phyloP scores from a whole-genome alignment of 1,140 invertebrate genomes.

The Brachionus rubens region DNA sequence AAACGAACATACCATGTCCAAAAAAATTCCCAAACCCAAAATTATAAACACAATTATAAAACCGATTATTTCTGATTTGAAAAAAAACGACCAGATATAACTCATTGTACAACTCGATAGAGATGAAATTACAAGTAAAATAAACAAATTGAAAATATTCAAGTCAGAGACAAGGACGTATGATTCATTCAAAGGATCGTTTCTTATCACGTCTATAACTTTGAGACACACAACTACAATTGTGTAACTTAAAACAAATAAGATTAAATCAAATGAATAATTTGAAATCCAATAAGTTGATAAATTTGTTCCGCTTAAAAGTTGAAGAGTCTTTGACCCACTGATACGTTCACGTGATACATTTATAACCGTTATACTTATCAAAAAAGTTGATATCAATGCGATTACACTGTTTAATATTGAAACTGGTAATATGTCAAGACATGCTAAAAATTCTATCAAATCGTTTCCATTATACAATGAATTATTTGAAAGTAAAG shows the following conservation, averaged over 20 bases:
- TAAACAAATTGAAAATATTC: background rate
- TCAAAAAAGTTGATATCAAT: background rate
- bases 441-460: constrained; percentile 16
- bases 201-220: constrained; percentile 18
- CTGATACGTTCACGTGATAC: constrained; percentile 5
- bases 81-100: constrained; percentile 33
- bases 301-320: background rate
- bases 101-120: background rate
- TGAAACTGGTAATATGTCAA: constrained; percentile 37
- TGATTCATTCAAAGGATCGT: background rate
- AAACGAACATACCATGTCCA: constrained; percentile 23
- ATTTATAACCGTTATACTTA: background rate
- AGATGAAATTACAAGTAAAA: background rate
- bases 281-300: constrained; percentile 36
- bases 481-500: constrained; percentile 16
- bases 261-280: constrained; percentile 10
- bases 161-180: background rate
- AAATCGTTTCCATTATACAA: constrained; percentile 8
- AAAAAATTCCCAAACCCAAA: background rate
- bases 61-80: constrained; percentile 31
- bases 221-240: background rate
- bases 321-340: constrained; percentile 31
- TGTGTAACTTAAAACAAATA: background rate
- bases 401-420: constrained; percentile 4
- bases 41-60: constrained; percentile 29